Evolutionary conservation across 2,888 invertebrate species (phyloP).

Genomic region (Nemurella pictetii): DNA sequence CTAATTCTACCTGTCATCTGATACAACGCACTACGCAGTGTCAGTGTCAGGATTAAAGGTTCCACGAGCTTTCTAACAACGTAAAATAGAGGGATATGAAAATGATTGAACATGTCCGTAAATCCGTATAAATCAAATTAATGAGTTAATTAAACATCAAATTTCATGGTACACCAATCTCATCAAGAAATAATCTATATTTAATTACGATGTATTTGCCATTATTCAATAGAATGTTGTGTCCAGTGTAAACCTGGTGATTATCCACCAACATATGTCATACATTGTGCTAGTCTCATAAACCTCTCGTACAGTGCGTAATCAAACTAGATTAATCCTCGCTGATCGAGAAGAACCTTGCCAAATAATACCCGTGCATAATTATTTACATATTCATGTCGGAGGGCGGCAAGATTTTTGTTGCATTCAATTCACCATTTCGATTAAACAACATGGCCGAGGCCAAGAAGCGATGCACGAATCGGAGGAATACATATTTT

Average conservation of each 20-base stretch:
- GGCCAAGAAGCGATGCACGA: no score
- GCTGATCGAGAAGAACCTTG: not conserved
- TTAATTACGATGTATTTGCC: not conserved
- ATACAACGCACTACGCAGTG: no score
- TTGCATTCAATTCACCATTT: no score
- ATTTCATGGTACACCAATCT: not conserved
- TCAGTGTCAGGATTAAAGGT: not conserved
- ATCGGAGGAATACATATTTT: no score
- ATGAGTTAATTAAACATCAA: not conserved
- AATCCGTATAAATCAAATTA: not conserved
- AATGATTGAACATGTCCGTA: not conserved
- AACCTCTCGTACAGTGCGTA: not conserved
- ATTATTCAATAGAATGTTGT: not conserved
- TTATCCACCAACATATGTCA: not conserved
- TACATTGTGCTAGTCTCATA: not conserved
- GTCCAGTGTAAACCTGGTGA: not conserved
- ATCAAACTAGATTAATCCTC: not conserved
- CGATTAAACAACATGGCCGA: no score
- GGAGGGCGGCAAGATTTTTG: no score
- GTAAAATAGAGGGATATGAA: not conserved
- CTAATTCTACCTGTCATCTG: no score
- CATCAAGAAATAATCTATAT: not conserved
- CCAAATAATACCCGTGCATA: not conserved
- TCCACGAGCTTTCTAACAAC: not conserved
- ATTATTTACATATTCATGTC: no score